These are phyloP conservation scores for Podargus strigoides DNA, from an alignment of 2,797 vertebrate species.

Conservation along the genomic window DNA sequence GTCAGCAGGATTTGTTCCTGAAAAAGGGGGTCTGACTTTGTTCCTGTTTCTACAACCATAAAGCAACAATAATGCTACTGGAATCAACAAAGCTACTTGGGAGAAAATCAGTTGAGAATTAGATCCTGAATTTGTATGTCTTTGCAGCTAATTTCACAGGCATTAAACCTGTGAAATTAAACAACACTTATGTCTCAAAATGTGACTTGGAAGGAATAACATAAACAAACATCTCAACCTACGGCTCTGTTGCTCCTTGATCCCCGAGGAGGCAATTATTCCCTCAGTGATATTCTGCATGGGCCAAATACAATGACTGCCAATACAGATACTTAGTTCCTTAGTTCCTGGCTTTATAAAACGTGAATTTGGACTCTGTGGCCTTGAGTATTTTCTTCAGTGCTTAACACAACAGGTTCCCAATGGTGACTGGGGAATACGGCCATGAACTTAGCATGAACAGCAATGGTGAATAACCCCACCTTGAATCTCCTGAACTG, in stretches of 20 bases:
- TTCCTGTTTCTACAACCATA: not conserved
- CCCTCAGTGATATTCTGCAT: not conserved
- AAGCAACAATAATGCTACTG: not conserved
- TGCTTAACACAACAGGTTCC: not conserved
- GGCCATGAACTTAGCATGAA: not conserved
- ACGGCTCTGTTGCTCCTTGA: not conserved
- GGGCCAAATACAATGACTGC: not conserved
- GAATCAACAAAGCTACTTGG: not conserved
- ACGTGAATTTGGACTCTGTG: not conserved
- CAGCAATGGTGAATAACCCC: not conserved
- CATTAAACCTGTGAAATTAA: not conserved
- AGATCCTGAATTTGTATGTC: not conserved
- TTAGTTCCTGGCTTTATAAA: not conserved
- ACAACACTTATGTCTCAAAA: not conserved
- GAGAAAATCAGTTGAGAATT: not conserved
- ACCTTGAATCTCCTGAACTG: not conserved
- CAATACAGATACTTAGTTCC: not conserved
- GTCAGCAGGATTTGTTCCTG: not conserved
- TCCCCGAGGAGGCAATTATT: not conserved
- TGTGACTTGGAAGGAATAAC: not conserved
- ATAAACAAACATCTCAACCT: slow-evolving; percentile 4
- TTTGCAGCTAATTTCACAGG: not conserved
- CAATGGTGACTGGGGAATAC: not conserved
- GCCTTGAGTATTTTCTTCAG: not conserved
- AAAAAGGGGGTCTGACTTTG: not conserved